Evolutionary conservation across 2,888 invertebrate genomes (phyloP), one percentile per base, ranked within the genome.

Genomic region (Euzetes globulus): DNA sequence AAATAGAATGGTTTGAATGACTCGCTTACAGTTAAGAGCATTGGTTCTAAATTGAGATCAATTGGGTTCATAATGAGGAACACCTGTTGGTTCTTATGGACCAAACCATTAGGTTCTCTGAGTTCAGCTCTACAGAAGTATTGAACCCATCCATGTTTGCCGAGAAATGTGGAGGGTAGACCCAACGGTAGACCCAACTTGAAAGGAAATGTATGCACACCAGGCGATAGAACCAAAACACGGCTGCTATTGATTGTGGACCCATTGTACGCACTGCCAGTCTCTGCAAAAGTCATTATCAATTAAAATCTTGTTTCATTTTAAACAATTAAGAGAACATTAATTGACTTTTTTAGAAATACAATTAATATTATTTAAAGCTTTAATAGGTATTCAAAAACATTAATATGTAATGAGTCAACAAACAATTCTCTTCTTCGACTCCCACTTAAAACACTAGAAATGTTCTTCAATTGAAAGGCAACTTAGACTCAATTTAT

Each of bases 1-100:
- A n/a, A n/a, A n/a, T n/a, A n/a, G n/a, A n/a, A n/a, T n/a, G n/a
- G n/a, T 47, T 17, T 50, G 6, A 63, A n/a, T 17, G 19, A 22
- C 3, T 29, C 41, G 87, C 89, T 89, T 85, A 94, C 94, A 82
- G 92, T 88, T 78, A 94, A 84, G 79, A 92, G 89, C 9, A 92
- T 88, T 55, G 93, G 92, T 82, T 94, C 94, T 82, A 91, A 84
- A 84, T 94, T 94, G 80, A 94, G 85, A 83, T 94, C 94, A 79
- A 94, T 93, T 5, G 94, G 94, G 83, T 92, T 94, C 94, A 94
- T 94, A 3, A 94, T 93, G 80, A 94, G 93, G 83, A 94, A 94
- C n/a, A 94, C 94, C 84, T 94, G 94, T 83, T 94, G 94, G 82
- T 94, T 94, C 83, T 94, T 94, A 82, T 94, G 94, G 6, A 92